Evolutionary conservation across 2,888 invertebrate species (phyloP).

Genomic region (Pollenia griseotomentosa): DNA sequence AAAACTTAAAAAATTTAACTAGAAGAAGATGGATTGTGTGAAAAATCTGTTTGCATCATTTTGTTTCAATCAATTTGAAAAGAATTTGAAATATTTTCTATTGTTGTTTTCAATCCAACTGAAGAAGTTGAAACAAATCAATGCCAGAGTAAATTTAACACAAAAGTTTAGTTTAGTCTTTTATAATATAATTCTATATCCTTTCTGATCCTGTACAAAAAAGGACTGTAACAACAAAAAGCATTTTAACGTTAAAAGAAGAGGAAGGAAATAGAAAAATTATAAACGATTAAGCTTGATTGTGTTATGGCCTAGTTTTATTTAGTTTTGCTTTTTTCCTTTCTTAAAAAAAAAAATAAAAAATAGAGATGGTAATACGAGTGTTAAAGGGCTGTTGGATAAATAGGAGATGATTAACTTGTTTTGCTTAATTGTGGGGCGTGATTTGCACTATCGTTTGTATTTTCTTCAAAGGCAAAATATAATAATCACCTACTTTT

Average conservation of each 20-base stretch:
- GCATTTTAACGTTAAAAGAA: background rate
- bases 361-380: no score
- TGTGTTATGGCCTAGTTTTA: background rate
- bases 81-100: slow-evolving; percentile 44
- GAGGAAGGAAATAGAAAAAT: background rate
- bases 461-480: no score
- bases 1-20: background rate
- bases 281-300: background rate
- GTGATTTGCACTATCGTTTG: no score
- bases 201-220: no score
- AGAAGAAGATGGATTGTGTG: slow-evolving; percentile 31
- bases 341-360: no score
- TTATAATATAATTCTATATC: background rate
- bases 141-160: slow-evolving; percentile 16
- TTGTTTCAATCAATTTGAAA: slow-evolving; percentile 58
- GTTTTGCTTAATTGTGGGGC: no score
- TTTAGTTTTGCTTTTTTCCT: no score
- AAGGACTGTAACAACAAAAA: no score
- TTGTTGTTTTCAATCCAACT: slow-evolving; percentile 26
- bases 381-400: no score
- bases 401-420: no score
- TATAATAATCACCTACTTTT: no score
- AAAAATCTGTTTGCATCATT: slow-evolving; percentile 41
- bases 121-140: slow-evolving; percentile 36
- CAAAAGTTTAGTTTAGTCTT: background rate